Conservation (phyloP, 2,888 invertebrate genomes). For the Limnephilus auricula region DNA sequence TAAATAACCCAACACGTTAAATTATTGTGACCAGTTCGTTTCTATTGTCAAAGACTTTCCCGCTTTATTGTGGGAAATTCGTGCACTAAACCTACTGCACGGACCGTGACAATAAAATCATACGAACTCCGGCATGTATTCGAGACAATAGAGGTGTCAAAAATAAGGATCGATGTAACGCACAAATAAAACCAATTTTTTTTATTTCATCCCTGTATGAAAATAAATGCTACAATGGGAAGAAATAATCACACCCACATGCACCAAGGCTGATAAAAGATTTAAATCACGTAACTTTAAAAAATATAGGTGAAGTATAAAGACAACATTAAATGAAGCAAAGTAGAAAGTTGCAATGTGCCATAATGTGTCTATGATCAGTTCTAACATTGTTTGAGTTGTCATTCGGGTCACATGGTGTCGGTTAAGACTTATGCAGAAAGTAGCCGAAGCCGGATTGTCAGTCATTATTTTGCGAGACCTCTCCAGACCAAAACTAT, state of each 20-base stretch:
- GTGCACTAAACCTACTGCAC: constrained; percentile 2
- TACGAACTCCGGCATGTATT: background rate
- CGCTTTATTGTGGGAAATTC: constrained; percentile 19
- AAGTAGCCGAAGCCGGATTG: too few relatives aligned
- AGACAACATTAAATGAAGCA: too few relatives aligned
- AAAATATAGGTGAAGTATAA: too few relatives aligned
- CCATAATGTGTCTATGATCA: too few relatives aligned
- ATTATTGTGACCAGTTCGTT: constrained; percentile 39
- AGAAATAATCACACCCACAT: background rate
- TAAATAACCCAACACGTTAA: constrained; percentile 34
- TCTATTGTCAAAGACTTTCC: constrained; percentile 42
- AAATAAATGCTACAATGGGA: background rate
- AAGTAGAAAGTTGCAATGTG: too few relatives aligned
- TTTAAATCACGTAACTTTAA: too few relatives aligned
- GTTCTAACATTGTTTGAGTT: too few relatives aligned
- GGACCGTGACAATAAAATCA: constrained; percentile 33
- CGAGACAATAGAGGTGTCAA: background rate
- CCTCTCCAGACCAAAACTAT: too few relatives aligned
- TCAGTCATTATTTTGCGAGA: too few relatives aligned
- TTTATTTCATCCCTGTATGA: background rate
- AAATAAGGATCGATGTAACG: background rate
- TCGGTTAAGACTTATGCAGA: too few relatives aligned
- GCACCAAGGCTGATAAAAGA: too few relatives aligned
- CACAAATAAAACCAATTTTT: background rate
- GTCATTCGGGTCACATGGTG: too few relatives aligned